Base-by-base conservation (phyloP, 2,113 vertebrate species). In the Apistogramma diplotaenia region DNA sequence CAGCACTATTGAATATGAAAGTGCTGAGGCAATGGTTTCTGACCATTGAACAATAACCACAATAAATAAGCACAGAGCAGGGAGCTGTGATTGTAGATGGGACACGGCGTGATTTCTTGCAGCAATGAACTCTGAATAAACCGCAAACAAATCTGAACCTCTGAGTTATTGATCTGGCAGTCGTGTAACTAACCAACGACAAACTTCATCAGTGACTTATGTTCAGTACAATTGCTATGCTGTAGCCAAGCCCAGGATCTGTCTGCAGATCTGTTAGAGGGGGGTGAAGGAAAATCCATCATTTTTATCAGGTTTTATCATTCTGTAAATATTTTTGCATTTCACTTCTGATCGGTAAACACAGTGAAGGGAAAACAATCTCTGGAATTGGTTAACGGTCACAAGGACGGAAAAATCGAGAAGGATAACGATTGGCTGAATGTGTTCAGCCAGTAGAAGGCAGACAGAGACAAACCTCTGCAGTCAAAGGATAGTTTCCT, bases 331-430 rank as follows among this genome's bases (percentile, higher is more conserved):
- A 86, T 87, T 73, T 73, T 56, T 51, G 75, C 18, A 46, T 21
- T 76, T 82, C 58, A 23, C 29, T 75, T 82, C n/a, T 72, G 54
- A 78, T 82, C 82, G 51, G 77, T 60, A 81, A 78, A 84, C 8
- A 81, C 51, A 5, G 40, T 16, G 61, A 54, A 77, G 51, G 40
- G 76, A n/a, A 72, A 84, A 83, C 71, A 51, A 60, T 19, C 87
- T 13, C 3, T 37, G 72, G 58, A 84, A 85, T 31, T 49, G 54
- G 78, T 79, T 11, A 33, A 61, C 15, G 53, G 76, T 35, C 35
- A 74, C 46, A 2, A 76, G 11, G 21, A 73, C 18, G n/a, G 74
- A 18, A 31, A 62, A 21, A 72, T 35, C 3, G n/a, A 76, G 72
- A 21, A 51, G 82, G 61, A 83, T 79, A 83, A 78, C 75, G 78